Conservation (phyloP, 2,113 vertebrate genomes). For the Stictonetta naevosa region DNA sequence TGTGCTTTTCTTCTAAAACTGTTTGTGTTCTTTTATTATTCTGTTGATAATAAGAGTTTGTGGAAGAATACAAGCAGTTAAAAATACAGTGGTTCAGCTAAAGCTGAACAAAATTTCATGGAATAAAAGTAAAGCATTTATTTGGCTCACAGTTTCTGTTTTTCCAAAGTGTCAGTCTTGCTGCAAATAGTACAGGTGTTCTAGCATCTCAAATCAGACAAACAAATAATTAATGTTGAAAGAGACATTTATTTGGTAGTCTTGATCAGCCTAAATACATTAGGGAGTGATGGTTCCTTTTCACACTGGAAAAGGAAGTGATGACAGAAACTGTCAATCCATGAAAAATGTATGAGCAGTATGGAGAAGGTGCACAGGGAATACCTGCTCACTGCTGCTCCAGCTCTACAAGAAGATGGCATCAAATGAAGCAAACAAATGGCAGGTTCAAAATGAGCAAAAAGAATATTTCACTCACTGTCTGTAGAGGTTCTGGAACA, state of each 20-base stretch:
- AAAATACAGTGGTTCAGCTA: background rate
- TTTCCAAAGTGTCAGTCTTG: background rate
- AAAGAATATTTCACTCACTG: background rate
- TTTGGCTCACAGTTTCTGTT: background rate
- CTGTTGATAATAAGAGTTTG: background rate
- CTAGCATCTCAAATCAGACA: background rate
- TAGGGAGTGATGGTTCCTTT: background rate
- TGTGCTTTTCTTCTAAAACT: background rate
- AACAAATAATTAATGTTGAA: background rate
- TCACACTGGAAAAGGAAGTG: background rate
- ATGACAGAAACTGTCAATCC: background rate
- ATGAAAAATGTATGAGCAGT: background rate
- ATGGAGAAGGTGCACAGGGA: background rate
- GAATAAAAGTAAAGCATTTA: background rate
- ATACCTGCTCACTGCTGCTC: background rate
- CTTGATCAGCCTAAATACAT: background rate
- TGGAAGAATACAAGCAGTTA: background rate
- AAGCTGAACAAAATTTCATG: background rate
- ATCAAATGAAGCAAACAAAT: background rate
- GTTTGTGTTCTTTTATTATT: background rate
- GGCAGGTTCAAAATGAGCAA: background rate
- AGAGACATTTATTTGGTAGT: background rate
- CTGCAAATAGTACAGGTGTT: background rate
- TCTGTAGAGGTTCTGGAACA: fast-evolving
- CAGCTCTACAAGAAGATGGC: background rate